These are phyloP conservation scores for Hanleya hanleyi DNA, from an alignment of 2,888 invertebrate genomes.

Conservation along the genomic window DNA sequence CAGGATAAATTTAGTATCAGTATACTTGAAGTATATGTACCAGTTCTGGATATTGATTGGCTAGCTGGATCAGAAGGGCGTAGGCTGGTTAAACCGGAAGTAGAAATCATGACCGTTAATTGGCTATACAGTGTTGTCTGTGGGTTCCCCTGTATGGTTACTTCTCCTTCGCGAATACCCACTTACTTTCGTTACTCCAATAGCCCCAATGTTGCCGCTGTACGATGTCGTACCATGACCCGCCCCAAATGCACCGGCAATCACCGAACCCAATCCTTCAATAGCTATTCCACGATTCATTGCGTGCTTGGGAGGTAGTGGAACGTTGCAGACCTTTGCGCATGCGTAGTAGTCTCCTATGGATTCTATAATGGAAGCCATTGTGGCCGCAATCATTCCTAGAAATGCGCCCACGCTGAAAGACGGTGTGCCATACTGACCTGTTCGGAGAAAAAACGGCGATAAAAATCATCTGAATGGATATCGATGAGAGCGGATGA, in stretches of 20 bases:
- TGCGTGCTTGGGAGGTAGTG: slow-evolving; percentile 87
- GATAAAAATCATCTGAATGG: neutral
- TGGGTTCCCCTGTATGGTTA: too few species aligned
- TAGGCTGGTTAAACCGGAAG: too few species aligned
- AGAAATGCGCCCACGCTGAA: slow-evolving; percentile 47
- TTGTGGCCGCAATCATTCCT: slow-evolving; percentile 52
- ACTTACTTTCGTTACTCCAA: slow-evolving; percentile 88
- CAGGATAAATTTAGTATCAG: too few species aligned
- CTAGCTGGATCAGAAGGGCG: too few species aligned
- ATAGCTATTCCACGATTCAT: slow-evolving; percentile 84
- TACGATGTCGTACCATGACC: slow-evolving; percentile 92
- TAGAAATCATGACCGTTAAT: too few species aligned
- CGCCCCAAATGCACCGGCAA: slow-evolving; percentile 88
- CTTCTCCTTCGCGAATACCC: too few species aligned
- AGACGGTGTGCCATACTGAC: slow-evolving; percentile 55
- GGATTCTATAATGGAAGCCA: slow-evolving; percentile 58
- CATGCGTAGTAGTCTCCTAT: slow-evolving; percentile 93
- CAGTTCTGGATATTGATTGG: too few species aligned
- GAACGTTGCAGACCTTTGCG: slow-evolving; percentile 81
- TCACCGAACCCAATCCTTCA: slow-evolving; percentile 87
- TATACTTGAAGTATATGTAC: too few species aligned
- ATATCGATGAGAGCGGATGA: neutral
- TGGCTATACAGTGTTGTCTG: too few species aligned
- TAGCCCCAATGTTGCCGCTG: slow-evolving; percentile 92
- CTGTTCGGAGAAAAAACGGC: too few species aligned